Evolutionary conservation across 2,888 invertebrate genomes (phyloP).

Genomic region (Aphelenchoides bicaudatus): DNA sequence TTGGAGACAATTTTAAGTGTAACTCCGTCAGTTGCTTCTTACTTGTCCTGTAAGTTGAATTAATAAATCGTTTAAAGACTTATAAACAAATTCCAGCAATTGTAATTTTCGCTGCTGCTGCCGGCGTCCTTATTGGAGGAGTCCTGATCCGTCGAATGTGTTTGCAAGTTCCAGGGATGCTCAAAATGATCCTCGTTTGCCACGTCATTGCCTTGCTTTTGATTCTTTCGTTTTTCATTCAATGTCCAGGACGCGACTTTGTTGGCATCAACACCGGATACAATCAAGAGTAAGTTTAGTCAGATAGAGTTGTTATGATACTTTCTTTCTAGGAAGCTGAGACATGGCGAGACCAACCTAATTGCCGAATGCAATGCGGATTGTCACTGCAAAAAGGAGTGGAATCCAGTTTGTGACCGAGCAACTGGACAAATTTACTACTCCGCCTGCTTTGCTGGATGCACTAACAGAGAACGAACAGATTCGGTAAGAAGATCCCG

Average conservation of each 20-base stretch:
- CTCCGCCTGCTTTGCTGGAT: slow-evolving; percentile 58
- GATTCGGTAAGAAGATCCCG: slow-evolving; percentile 15
- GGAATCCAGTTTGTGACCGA: slow-evolving; percentile 55
- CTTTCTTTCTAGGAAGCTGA: slow-evolving; percentile 22
- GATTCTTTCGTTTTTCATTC: slow-evolving; percentile 50
- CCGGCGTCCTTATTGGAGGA: slow-evolving; percentile 59
- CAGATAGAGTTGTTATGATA: too few species aligned
- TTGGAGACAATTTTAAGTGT: slow-evolving; percentile 57
- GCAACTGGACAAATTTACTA: slow-evolving; percentile 47
- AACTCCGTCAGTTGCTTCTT: slow-evolving; percentile 52
- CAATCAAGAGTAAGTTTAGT: slow-evolving; percentile 37
- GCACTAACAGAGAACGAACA: slow-evolving; percentile 31
- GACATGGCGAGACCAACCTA: slow-evolving; percentile 21
- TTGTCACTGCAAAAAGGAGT: slow-evolving; percentile 42
- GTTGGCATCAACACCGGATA: slow-evolving; percentile 57
- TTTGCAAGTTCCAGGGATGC: slow-evolving; percentile 59
- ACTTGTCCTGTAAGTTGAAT: slow-evolving; percentile 49
- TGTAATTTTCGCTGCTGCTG: slow-evolving; percentile 59
- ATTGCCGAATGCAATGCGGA: slow-evolving; percentile 40
- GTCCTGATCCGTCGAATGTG: slow-evolving; percentile 52
- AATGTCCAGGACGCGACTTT: slow-evolving; percentile 56
- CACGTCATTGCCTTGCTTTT: slow-evolving; percentile 51
- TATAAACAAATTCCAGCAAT: slow-evolving; percentile 43
- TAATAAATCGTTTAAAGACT: slow-evolving; percentile 2
- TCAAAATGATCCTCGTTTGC: slow-evolving; percentile 58